Evolutionary conservation across 2,113 vertebrate species (phyloP).

Genomic region (Coreoperca whiteheadi): DNA sequence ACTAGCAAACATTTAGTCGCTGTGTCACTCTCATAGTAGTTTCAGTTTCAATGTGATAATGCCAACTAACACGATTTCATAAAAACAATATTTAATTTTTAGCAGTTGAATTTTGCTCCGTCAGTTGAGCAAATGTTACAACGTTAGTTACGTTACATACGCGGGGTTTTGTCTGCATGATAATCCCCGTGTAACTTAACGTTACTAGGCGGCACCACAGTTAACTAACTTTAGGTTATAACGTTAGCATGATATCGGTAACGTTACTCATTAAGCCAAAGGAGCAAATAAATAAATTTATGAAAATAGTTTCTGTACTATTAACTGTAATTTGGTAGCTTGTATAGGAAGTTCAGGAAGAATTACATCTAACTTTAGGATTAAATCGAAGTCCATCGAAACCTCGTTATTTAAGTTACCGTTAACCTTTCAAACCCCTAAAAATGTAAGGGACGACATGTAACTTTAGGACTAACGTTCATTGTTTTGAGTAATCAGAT

Average conservation of each 20-base stretch:
- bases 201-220: not conserved
- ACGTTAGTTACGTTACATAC: too few species aligned
- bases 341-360: not conserved
- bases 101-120: not conserved
- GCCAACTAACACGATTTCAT: not conserved
- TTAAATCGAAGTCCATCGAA: not conserved
- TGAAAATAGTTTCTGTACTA: too few species aligned
- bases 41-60: slow-evolving; percentile 64
- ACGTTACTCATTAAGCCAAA: too few species aligned
- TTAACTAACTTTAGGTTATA: not conserved
- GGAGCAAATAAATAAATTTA: too few species aligned
- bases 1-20: slow-evolving; percentile 70
- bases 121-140: not conserved
- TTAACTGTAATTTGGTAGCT: not conserved
- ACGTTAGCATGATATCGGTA: too few species aligned
- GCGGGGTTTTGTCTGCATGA: not conserved
- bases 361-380: too few species aligned
- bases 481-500: not conserved
- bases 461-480: not conserved
- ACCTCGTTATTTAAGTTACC: not conserved
- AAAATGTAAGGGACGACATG: not conserved
- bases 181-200: not conserved
- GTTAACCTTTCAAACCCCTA: not conserved
- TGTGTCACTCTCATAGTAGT: slow-evolving; percentile 77
- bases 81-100: not conserved